Evolutionary conservation across 2,888 invertebrate species (phyloP), one percentile per base, ranked within the genome.

Genomic region (Heliconius erato): DNA sequence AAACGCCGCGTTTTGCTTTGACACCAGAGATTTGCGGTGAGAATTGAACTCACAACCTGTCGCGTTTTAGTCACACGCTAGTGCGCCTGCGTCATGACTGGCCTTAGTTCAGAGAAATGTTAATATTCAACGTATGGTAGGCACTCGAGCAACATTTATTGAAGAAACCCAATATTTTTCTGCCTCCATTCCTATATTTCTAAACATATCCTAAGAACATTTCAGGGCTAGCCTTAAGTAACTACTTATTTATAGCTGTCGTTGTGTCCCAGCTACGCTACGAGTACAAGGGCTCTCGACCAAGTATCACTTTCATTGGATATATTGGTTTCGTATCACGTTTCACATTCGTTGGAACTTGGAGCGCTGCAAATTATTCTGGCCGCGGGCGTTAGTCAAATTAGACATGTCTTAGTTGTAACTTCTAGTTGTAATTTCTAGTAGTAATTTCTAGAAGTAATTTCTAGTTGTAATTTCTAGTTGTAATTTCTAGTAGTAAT

Each of bases 261-360:
- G 68, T 32, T 78, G 49, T 44, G 65, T 82, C 79, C 63, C 68
- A 81, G 63, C 74, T 49, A 69, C 79, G 40, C 40, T 78, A 49
- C 59, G 59, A 79, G 80, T 82, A 82, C 84, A 84, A 84, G 84
- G 84, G 79, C 84, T 79, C 80, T 80, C 79, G 63, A 79, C 80
- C 78, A 72, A 77, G 84, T 84, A 79, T 82, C 69, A 72, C 77
- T 84, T 74, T 82, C 83, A 82, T 81, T 77, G 71, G 76, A 72
- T 78, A 84, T 82, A 82, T 82, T 80, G 79, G 71, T 83, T 83
- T 79, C 83, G 63, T 81, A 82, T 84, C 84, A 35, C 76, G 81
- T 84, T 84, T 84, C 84, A 81, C 79, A 85, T 84, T 78, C 82
- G 81, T 79, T 65, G 76, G 77, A 81, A 82, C 79, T 78, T 74